Conservation (phyloP, 2,888 invertebrate genomes). For the Drosophila subquinaria region DNA sequence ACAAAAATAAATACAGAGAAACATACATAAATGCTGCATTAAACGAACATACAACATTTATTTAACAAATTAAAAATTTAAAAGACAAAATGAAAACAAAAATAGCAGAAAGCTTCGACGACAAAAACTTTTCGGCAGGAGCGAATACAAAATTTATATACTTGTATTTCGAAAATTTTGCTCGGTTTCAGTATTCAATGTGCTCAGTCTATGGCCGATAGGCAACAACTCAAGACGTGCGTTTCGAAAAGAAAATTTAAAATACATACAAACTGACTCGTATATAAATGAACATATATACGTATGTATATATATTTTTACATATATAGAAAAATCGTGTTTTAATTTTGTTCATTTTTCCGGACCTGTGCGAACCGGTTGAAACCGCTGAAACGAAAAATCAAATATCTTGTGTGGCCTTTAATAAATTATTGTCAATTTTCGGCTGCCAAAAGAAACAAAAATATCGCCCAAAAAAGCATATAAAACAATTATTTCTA, state of each 20-base stretch:
- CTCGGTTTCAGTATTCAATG: constrained; percentile 30
- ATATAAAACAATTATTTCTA: constrained; percentile 9
- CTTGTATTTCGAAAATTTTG: constrained; percentile 40
- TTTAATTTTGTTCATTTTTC: constrained; percentile 39
- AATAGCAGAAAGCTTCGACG: constrained; percentile 52
- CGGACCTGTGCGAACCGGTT: constrained; percentile 57
- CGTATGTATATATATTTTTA: constrained; percentile 24
- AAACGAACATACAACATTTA: constrained; percentile 18
- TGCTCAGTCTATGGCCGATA: constrained; percentile 65
- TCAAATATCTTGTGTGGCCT: constrained; percentile 32
- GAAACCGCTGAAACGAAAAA: constrained; percentile 37
- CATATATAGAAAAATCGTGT: constrained; percentile 32
- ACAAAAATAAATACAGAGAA: constrained; percentile 31
- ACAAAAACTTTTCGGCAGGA: constrained; percentile 51
- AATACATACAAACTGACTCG: constrained; percentile 8
- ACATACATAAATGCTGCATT: constrained; percentile 22
- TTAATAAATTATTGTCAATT: constrained; percentile 46
- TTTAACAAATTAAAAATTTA: constrained; percentile 38
- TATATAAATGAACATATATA: not conserved
- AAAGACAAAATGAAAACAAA: constrained; percentile 37
- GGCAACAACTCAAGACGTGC: constrained; percentile 70
- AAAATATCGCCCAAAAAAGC: not conserved
- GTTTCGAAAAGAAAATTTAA: constrained; percentile 33
- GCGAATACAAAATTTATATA: constrained; percentile 32
- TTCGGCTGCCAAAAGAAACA: constrained; percentile 24